Evolutionary conservation across 2,888 invertebrate species (phyloP).

Genomic region (Drosophila nr. fundita): DNA sequence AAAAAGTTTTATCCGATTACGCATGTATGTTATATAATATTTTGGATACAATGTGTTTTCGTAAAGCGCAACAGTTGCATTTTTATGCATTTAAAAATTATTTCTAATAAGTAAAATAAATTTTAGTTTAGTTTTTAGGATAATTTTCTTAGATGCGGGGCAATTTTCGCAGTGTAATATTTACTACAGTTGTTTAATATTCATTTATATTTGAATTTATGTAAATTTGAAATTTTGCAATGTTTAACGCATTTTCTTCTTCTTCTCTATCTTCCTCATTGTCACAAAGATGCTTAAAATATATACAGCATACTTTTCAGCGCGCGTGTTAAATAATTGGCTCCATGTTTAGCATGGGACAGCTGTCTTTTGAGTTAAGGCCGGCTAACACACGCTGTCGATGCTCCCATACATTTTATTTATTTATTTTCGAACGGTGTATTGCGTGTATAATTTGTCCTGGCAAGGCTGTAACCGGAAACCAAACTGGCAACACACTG

Average conservation of each 20-base stretch:
- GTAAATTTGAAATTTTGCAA: not conserved
- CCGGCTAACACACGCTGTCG: not conserved
- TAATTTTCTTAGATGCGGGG: not conserved
- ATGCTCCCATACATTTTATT: not conserved
- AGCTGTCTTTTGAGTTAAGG: not conserved
- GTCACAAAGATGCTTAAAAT: not conserved
- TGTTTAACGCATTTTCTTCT: not conserved
- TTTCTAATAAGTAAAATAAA: not conserved
- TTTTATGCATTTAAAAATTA: not conserved
- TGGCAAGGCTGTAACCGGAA: not conserved
- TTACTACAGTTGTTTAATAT: not conserved
- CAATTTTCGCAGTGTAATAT: not conserved
- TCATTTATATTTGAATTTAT: not conserved
- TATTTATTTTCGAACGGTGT: not conserved
- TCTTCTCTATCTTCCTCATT: too few species aligned
- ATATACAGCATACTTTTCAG: conserved; percentile 22
- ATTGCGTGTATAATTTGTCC: not conserved
- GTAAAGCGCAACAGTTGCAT: too few species aligned
- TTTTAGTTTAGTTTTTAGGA: not conserved
- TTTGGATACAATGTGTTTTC: not conserved
- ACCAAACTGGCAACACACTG: not conserved
- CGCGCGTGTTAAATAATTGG: not conserved
- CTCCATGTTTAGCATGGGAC: not conserved
- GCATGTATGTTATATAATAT: not conserved
- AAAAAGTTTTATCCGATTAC: not conserved